Evolutionary conservation across 2,888 invertebrate species (phyloP), one percentile per base, ranked within the genome.

Genomic region (Amiota communis): DNA sequence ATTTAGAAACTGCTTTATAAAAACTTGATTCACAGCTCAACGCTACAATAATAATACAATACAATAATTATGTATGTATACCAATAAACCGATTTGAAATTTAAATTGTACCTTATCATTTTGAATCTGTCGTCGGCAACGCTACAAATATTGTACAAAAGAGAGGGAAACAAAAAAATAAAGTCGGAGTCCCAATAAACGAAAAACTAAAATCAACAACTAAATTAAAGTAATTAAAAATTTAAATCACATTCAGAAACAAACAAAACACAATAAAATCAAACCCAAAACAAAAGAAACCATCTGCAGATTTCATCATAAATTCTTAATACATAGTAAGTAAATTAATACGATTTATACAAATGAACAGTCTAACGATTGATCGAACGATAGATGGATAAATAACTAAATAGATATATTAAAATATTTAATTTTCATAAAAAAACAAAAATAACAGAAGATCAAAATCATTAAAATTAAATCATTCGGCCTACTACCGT

Each of bases 391-490:
- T 36, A 36, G 36, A 36, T 6, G 6, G 36, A 36, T 36, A 83
- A 82, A 81, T 84, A 85, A 83, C 74, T 6, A 36, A 36, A 36
- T 78, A 23, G 3, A 80, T 77, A 80, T 77, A 71, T 78, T 75
- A 81, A 75, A 70, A 74, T 71, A 73, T 70, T 57, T 57, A 61
- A 73, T 56, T 61, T 20, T 20, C 49, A 48, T 51, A 51, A 74
- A 74, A 15, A 20, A 74, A 61, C 61, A 77, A 63, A 23, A 78
- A 23, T 23, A 23, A 23, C 23, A 46, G 56, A 61, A 70, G 49
- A 84, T 23, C 23, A 84, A 83, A 81, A 80, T 86, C 83, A 84
- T 83, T 83, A 83, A 84, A 83, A 83, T 86, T 86, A 79, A 23
- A 23, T 23, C 23, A 3, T 23, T 20, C 70, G 61, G 2, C 67